Percentiles rank a stretch among this genome's conserved stretches.
Conservation (phyloP, 2,113 vertebrate species). For the Tetrax tetrax region DNA sequence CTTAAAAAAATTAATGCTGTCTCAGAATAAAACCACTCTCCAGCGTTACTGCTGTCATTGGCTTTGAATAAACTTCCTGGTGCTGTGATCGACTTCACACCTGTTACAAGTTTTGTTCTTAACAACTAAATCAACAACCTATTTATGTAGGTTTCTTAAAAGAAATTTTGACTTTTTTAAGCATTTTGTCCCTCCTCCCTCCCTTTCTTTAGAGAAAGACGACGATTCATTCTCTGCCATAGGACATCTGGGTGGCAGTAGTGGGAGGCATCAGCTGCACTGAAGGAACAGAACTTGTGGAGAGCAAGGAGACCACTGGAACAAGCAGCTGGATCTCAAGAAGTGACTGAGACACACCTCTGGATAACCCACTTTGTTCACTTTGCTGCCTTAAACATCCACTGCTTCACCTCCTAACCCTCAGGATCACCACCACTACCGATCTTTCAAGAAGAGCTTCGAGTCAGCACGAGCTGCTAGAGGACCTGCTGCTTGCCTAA, state of each 20-base stretch:
- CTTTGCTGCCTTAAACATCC: neutral
- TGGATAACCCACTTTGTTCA: neutral
- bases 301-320: neutral
- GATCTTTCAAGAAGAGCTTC: neutral
- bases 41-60: neutral
- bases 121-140: neutral
- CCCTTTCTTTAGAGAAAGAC: neutral
- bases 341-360: neutral
- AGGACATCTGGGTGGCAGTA: neutral
- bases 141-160: neutral
- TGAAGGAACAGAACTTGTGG: neutral
- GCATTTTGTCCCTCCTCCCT: neutral
- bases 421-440: neutral
- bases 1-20: neutral
- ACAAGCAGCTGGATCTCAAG: neutral
- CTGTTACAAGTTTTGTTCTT: neutral
- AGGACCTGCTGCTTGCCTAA: neutral
- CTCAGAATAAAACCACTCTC: neutral
- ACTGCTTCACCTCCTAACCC: neutral
- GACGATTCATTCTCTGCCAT: neutral
- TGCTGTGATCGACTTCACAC: neutral
- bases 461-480: neutral
- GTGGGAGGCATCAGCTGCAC: rapidly evolving
- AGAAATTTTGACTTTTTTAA: neutral
- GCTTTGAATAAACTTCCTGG: neutral